phyloP scores from a whole-genome alignment of 2,113 vertebrate genomes.

The Esox niger region DNA sequence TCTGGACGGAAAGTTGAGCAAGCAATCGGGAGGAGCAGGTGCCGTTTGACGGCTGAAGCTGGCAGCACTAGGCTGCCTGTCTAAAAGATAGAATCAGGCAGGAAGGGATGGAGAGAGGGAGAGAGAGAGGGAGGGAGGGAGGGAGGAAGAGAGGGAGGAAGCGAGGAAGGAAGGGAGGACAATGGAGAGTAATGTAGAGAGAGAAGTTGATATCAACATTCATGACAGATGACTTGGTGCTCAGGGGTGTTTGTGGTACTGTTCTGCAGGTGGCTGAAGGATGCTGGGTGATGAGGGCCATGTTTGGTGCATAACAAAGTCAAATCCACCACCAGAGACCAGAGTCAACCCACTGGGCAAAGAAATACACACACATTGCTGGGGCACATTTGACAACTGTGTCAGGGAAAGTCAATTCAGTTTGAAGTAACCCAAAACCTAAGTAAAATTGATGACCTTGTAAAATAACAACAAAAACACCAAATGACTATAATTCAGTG shows the following conservation, averaged over 20 bases:
- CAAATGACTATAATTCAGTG: too few species aligned
- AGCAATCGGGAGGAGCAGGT: conserved; percentile 68
- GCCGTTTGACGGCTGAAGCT: conserved; percentile 66
- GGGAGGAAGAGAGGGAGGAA: background rate
- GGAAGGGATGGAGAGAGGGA: background rate
- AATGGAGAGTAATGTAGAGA: background rate
- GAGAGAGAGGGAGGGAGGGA: background rate
- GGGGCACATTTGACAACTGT: too few species aligned
- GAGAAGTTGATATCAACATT: conserved; percentile 6
- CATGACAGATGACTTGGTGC: background rate
- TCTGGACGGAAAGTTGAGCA: conserved; percentile 61
- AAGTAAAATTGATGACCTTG: too few species aligned
- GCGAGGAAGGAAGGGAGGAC: background rate
- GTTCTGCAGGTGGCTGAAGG: background rate
- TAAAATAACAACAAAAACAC: too few species aligned
- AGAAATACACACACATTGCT: too few species aligned
- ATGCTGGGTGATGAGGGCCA: too few species aligned
- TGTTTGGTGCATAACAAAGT: too few species aligned
- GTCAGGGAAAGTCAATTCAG: too few species aligned
- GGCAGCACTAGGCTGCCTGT: conserved; percentile 57
- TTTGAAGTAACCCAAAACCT: too few species aligned
- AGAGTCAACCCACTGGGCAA: too few species aligned
- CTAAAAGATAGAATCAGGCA: conserved; percentile 35
- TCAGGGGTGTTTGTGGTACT: background rate
- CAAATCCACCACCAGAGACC: too few species aligned